phyloP scores from a whole-genome alignment of 1,140 invertebrate genomes.

The Temnothorax nylanderi region DNA sequence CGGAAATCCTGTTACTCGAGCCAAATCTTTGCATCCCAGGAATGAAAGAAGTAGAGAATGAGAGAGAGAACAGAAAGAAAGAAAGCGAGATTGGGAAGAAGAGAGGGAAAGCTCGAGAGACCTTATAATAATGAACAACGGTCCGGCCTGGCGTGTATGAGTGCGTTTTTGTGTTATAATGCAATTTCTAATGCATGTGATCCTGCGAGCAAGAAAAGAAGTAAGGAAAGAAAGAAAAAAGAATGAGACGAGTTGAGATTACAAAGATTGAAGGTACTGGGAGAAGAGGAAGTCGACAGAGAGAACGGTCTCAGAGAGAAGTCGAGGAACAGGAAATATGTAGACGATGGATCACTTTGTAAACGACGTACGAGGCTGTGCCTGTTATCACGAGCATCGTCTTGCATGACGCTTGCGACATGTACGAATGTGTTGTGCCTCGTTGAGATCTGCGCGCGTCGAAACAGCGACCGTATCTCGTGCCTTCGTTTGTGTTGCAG shows the following conservation, averaged over 20 bases:
- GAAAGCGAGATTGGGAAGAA: not conserved
- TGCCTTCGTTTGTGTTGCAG: conserved; percentile 56
- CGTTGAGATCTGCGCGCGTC: not conserved
- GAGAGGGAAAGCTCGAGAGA: not conserved
- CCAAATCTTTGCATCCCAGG: conserved; percentile 13
- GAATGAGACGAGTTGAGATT: conserved; percentile 31
- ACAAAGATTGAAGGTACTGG: conserved; percentile 16
- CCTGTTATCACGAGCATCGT: conserved; percentile 56
- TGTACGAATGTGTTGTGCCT: conserved; percentile 35
- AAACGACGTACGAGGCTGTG: conserved; percentile 47
- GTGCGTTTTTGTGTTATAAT: conserved; percentile 45
- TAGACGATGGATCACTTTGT: conserved; percentile 42
- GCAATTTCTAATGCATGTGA: conserved; percentile 44
- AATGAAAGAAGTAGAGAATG: conserved; percentile 7
- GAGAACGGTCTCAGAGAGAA: conserved; percentile 23
- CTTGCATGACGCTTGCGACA: conserved; percentile 69
- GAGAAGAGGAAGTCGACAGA: conserved; percentile 31
- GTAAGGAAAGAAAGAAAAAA: not conserved
- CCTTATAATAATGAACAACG: not conserved
- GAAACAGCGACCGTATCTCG: conserved; percentile 21
- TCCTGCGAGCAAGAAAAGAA: conserved; percentile 10
- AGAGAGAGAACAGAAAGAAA: conserved; percentile 13
- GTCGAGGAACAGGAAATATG: conserved; percentile 15
- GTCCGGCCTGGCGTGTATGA: conserved; percentile 14
- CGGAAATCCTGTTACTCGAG: not conserved